Percentiles rank a stretch among this genome's conserved stretches.
Conservation (phyloP, 2,888 invertebrate genomes). For the Drepana falcataria region DNA sequence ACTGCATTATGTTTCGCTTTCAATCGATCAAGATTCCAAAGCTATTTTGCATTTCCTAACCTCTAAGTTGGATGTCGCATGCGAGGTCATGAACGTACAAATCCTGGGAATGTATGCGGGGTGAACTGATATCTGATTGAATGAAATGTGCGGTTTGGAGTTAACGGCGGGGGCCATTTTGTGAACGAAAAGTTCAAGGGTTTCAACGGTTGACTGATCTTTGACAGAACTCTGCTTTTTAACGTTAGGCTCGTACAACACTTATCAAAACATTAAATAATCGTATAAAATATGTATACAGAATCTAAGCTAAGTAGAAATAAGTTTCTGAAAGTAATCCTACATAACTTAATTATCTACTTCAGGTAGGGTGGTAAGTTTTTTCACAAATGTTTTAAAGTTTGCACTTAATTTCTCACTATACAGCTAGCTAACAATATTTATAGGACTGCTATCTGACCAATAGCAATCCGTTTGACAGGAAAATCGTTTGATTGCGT, state of each 20-base stretch:
- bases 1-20: too few species aligned
- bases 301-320: neutral
- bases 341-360: too few species aligned
- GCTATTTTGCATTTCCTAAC: slow-evolving; percentile 13
- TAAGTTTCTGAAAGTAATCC: too few species aligned
- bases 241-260: neutral
- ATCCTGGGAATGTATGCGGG: slow-evolving; percentile 45
- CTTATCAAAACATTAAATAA: slow-evolving; percentile 4
- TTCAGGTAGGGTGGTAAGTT: too few species aligned
- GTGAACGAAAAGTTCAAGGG: slow-evolving; percentile 12
- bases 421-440: too few species aligned
- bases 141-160: slow-evolving; percentile 31
- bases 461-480: too few species aligned
- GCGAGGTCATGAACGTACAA: slow-evolving; percentile 43
- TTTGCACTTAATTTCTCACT: too few species aligned
- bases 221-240: neutral
- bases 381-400: too few species aligned
- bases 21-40: neutral
- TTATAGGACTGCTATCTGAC: too few species aligned
- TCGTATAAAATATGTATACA: neutral
- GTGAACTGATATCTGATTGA: slow-evolving; percentile 31
- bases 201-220: neutral
- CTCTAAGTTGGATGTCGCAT: slow-evolving; percentile 29
- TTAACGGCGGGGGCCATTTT: slow-evolving; percentile 26
- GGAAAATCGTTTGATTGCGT: too few species aligned